Percentiles rank a stretch among this genome's conserved stretches.
Conservation (phyloP, 2,113 vertebrate genomes). For the Mesembrinibis cayennensis region DNA sequence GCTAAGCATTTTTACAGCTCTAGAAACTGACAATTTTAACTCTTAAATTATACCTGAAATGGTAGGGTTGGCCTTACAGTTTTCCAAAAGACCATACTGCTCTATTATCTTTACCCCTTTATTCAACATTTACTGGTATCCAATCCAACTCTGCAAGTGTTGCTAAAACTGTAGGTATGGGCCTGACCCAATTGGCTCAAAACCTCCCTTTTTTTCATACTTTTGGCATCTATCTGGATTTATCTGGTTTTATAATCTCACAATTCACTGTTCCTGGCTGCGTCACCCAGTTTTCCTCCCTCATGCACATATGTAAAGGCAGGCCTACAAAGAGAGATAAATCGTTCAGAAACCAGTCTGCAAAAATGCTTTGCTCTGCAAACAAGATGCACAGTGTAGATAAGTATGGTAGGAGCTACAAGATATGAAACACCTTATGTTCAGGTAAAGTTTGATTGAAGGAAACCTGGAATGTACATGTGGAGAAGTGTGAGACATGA, state of each 20-base stretch:
- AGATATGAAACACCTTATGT: not conserved
- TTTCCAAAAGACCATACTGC: not conserved
- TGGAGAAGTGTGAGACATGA: not conserved
- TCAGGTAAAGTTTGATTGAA: not conserved
- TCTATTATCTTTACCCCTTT: not conserved
- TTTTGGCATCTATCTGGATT: not conserved
- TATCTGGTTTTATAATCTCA: not conserved
- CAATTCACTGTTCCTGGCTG: not conserved
- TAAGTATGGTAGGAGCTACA: not conserved
- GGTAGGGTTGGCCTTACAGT: not conserved
- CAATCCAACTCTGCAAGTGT: not conserved
- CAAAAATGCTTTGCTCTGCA: not conserved
- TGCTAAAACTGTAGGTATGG: not conserved
- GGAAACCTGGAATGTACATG: not conserved
- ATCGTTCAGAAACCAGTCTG: not conserved
- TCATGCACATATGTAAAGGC: not conserved
- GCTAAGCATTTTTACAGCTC: constrained; percentile 7
- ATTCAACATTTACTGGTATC: not conserved
- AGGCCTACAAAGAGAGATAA: not conserved
- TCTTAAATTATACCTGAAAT: not conserved
- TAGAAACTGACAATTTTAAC: not conserved
- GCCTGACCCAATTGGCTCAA: not conserved
- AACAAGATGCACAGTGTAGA: not conserved
- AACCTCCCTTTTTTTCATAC: rapidly evolving
- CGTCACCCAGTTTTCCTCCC: not conserved